These are phyloP conservation scores for Saccopteryx bilineata DNA, from an alignment of 2,113 vertebrate genomes.

Conservation along the genomic window DNA sequence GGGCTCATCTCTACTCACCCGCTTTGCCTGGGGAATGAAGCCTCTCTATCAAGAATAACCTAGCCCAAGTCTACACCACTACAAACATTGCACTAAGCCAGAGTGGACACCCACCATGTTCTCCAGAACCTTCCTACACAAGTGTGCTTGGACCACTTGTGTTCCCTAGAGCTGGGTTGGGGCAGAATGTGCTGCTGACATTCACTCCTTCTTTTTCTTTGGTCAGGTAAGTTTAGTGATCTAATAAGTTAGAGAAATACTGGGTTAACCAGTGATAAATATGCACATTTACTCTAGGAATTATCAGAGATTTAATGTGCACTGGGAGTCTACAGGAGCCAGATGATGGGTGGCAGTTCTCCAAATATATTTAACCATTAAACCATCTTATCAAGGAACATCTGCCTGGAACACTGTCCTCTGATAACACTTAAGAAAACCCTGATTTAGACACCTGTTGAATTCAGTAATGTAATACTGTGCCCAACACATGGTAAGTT, in stretches of 20 bases:
- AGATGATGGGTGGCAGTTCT: neutral
- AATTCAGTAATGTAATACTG: neutral
- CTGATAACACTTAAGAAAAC: neutral
- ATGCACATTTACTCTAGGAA: too few relatives aligned
- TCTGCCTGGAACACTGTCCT: neutral
- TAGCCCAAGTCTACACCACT: neutral
- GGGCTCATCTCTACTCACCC: neutral
- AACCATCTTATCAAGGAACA: neutral
- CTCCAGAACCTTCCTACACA: neutral
- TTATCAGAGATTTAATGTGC: neutral
- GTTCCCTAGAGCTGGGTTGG: accelerated
- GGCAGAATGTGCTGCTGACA: neutral
- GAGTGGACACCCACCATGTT: accelerated
- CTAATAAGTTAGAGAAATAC: neutral
- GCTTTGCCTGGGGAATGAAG: neutral
- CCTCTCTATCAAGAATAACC: neutral
- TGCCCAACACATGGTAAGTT: neutral
- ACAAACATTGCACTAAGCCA: too few relatives aligned
- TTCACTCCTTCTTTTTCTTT: neutral
- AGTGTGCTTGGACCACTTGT: accelerated
- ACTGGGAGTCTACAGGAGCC: neutral
- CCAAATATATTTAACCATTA: neutral
- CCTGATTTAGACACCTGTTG: neutral
- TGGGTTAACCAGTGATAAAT: neutral
- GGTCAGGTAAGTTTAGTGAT: neutral